Base-by-base conservation (phyloP, 2,113 vertebrate genomes). In the Psephotus haematonotus region DNA sequence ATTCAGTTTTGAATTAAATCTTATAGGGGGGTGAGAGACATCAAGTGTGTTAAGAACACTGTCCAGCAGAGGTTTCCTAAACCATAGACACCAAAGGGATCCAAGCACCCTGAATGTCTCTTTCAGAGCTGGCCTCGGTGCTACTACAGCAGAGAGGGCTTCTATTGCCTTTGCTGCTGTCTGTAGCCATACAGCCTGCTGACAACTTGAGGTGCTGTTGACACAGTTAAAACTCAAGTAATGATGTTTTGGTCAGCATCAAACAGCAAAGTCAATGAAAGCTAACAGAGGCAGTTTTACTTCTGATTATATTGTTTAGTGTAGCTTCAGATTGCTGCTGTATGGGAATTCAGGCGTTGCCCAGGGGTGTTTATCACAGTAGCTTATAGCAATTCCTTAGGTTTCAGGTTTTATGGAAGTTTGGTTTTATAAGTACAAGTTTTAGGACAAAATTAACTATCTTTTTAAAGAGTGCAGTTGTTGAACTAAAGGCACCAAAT, bases 1-100 rank as follows among this genome's bases (percentile, higher is more conserved):
- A 6, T 16, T 31, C 43, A 9, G 33, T 37, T 28, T 76, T 9
- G 31, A 64, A 72, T 4, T 2, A 76, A 82, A 68, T 23, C 31
- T 50, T 37, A 1, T 3, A n/a, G 64, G 33, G n/a, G 24, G 0
- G 0, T 13, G 17, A 59, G 35, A 81, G 22, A 46, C 1, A 8
- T 13, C 33, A 18, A 7, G 5, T 50, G 47, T 64, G 63, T 19
- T 65, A 43, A 64, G 55, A 84, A 44, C 9, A 2, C 20, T 41
- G 2, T 31, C 15, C 2, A 6, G 7, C 17, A 20, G 9, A 37
- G 55, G 37, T 20, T 91, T 86, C 28, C 11, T 28, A 70, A 83
- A 20, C 28, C 11, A 6, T 2, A 41, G 17, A 9, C 41, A 27
- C 23, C 33, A 65, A 59, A 83, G 18, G 7, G 7, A 79, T 12